A percentile compares a stretch with the other conserved stretches of the same genome.
phyloP scores from a whole-genome alignment of 2,113 vertebrate species.

The Caracal caracal region DNA sequence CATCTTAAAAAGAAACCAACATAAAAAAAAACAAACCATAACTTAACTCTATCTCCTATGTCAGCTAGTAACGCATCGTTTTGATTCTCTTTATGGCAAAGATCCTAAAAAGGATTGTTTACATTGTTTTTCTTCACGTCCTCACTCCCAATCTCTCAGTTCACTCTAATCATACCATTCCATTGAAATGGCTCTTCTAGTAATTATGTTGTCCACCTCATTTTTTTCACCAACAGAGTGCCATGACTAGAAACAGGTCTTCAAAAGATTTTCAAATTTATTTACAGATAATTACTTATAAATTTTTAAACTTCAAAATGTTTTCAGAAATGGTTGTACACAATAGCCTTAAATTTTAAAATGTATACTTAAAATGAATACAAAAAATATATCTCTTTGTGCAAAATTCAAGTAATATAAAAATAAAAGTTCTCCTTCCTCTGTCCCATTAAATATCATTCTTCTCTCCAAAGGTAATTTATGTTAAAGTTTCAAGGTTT shows the following conservation, averaged over 20 bases:
- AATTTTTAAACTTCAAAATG: slow-evolving; percentile 29
- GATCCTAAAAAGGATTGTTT: background rate
- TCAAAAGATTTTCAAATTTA: slow-evolving; percentile 28
- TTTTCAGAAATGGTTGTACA: background rate
- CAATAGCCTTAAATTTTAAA: slow-evolving; percentile 27
- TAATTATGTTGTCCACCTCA: background rate
- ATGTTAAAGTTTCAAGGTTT: background rate
- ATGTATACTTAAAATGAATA: slow-evolving; percentile 10
- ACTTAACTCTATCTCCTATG: slow-evolving; percentile 4
- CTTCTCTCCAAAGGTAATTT: slow-evolving; percentile 32
- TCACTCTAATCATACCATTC: background rate
- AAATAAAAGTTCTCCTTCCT: slow-evolving; percentile 13
- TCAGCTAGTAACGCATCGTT: background rate
- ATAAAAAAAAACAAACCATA: background rate
- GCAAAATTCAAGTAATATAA: background rate
- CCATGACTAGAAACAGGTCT: background rate
- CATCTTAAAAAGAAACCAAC: slow-evolving; percentile 3
- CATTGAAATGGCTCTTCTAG: background rate
- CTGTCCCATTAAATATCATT: background rate
- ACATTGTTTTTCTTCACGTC: background rate
- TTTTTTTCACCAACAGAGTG: background rate
- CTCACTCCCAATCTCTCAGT: background rate
- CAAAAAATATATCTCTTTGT: slow-evolving; percentile 19
- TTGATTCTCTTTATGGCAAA: background rate
- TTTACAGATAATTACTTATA: background rate